Conservation (phyloP, 2,888 invertebrate species). For the Lagria hirta region DNA sequence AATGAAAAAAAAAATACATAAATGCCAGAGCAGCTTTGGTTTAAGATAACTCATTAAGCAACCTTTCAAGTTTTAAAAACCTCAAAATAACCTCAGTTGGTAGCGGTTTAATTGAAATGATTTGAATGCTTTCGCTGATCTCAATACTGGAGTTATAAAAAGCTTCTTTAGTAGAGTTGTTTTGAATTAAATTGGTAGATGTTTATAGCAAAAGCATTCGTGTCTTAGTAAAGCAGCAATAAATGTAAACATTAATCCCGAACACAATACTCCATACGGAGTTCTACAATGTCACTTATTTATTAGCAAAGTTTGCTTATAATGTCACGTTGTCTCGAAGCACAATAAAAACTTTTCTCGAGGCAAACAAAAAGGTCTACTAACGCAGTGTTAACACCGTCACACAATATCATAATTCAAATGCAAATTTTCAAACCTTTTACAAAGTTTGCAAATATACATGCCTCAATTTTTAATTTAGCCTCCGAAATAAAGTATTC, state of each 20-base stretch:
- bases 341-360: constrained; percentile 32
- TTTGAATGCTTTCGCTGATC: too few species aligned
- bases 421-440: constrained; percentile 28
- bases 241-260: constrained; percentile 26
- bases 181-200: constrained; percentile 23
- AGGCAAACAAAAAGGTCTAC: constrained; percentile 32
- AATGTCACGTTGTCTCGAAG: constrained; percentile 28
- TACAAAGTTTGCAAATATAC: constrained; percentile 11
- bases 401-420: constrained; percentile 28
- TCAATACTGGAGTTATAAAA: too few species aligned
- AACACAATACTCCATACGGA: constrained; percentile 27
- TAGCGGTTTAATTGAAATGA: too few species aligned
- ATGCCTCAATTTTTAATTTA: constrained; percentile 21
- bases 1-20: too few species aligned
- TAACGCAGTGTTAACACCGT: constrained; percentile 25
- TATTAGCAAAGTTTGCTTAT: constrained; percentile 37
- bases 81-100: too few species aligned
- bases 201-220: constrained; percentile 13
- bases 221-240: constrained; percentile 21
- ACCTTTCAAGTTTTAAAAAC: too few species aligned
- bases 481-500: too few species aligned
- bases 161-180: too few species aligned
- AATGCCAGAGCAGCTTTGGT: too few species aligned
- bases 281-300: constrained; percentile 31
- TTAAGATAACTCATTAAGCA: too few species aligned